These are phyloP conservation scores for Eristalis pertinax DNA, from an alignment of 2,888 invertebrate species.

Conservation along the genomic window DNA sequence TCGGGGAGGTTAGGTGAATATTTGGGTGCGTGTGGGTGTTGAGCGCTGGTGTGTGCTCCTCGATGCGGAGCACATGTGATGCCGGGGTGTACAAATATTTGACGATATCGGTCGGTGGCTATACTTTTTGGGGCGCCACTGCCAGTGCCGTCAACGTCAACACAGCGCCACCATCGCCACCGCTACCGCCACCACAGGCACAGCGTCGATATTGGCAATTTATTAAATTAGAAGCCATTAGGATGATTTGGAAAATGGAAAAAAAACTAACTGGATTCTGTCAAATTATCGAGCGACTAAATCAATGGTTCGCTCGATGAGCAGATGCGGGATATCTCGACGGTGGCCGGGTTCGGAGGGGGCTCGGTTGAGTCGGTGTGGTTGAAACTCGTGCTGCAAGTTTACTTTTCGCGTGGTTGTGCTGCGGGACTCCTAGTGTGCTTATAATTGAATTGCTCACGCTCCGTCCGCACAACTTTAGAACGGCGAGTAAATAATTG, in stretches of 20 bases:
- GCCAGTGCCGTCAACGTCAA: not conserved
- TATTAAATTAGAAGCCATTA: constrained; percentile 31
- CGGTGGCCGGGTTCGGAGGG: no score
- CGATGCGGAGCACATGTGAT: constrained; percentile 8
- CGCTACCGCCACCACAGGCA: not conserved
- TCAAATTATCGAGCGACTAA: constrained; percentile 17
- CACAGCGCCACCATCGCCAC: not conserved
- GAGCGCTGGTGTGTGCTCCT: not conserved
- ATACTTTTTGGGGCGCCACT: not conserved
- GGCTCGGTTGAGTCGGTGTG: not conserved
- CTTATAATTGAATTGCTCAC: not conserved
- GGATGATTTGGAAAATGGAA: constrained; percentile 17
- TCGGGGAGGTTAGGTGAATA: not conserved
- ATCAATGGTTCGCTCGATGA: constrained; percentile 7
- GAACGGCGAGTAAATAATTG: not conserved
- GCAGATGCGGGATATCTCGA: not conserved
- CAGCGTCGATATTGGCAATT: constrained; percentile 16
- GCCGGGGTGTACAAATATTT: constrained; percentile 26
- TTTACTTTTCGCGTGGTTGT: not conserved
- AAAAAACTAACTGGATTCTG: constrained; percentile 1
- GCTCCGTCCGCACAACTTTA: not conserved
- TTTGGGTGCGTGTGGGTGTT: not conserved
- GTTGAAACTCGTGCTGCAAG: not conserved
- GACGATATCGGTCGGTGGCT: constrained; percentile 1
- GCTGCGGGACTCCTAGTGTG: not conserved